phyloP scores from a whole-genome alignment of 2,888 invertebrate species.

The Pachymerium ferrugineum region DNA sequence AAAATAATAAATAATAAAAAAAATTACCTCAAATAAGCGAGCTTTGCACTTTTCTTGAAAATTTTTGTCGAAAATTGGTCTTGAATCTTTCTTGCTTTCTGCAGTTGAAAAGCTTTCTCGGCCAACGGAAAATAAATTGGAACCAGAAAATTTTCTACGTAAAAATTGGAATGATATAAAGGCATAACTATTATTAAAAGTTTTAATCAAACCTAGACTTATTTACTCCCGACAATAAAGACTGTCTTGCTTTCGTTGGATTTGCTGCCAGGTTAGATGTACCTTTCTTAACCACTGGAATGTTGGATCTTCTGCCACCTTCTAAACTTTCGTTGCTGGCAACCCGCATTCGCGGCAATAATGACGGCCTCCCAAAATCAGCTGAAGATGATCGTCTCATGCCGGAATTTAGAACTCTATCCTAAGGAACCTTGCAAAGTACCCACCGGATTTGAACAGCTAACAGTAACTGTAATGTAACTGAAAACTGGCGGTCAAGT shows the following conservation, averaged over 20 bases:
- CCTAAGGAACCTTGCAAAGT: too few relatives aligned
- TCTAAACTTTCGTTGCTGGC: not conserved
- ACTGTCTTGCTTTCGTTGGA: not conserved
- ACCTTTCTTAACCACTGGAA: not conserved
- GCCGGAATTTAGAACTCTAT: too few relatives aligned
- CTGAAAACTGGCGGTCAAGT: too few relatives aligned
- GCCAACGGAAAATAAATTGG: not conserved
- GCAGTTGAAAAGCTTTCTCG: not conserved
- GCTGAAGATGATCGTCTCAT: too few relatives aligned
- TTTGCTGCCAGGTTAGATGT: not conserved
- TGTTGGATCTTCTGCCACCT: not conserved
- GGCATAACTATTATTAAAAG: not conserved
- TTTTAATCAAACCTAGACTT: not conserved
- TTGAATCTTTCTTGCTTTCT: not conserved
- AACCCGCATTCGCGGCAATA: not conserved
- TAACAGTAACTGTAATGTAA: too few relatives aligned
- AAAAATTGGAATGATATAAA: too few relatives aligned
- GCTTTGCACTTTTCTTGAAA: not conserved
- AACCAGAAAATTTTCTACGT: not conserved
- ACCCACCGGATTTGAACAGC: too few relatives aligned
- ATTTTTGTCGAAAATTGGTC: not conserved
- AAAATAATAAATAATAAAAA: too few relatives aligned
- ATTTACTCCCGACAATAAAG: not conserved
- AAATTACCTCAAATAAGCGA: not conserved
- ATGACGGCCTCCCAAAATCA: not conserved